Evolutionary conservation across 2,113 vertebrate genomes (phyloP), one percentile per base, ranked within the genome.

Genomic region (Crotalus tigris): DNA sequence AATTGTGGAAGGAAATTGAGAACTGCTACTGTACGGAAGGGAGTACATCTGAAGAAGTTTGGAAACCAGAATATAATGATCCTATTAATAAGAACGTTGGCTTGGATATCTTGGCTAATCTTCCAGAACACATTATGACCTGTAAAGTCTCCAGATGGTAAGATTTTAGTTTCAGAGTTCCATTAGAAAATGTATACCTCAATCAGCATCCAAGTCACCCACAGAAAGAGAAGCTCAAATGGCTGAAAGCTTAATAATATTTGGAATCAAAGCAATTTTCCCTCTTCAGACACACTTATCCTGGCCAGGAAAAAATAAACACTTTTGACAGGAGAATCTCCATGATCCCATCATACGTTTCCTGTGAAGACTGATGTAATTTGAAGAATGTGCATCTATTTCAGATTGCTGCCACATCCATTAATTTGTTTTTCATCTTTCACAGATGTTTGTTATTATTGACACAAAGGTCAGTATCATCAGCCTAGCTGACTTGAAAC

Each of bases 391-490:
- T 33, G 26, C 53, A 23, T 87, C 91, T 91, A 51, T 44, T 94
- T 75, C 58, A 90, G 87, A 94, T 85, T 90, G 81, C 81, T 87
- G 88, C 81, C 51, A 51, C 39, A 46, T 90, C 91, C 91, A 90
- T 92, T 90, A 90, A 86, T 94, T 94, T 90, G n/a, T 85, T 94
- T 90, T 92, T 90, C 26, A n/a, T 75, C 87, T 87, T 92, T 90
- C 75, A 46, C 54, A 33, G 23, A 57, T 23, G 39, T 86, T 89
- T 92, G 49, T 69, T 93, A 93, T 86, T 92, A 57, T 33, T 94
- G 88, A 92, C 75, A 90, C 19, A 87, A 92, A 92, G 88, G 91
- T 94, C 93, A 92, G 92, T 69, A 87, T 58, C 91, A 69, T 92
- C 88, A 87, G 51, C 55, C 88, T 90, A 87, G 88, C 58, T 54